phyloP scores from a whole-genome alignment of 2,113 vertebrate species.

The Hydrolagus affinis region DNA sequence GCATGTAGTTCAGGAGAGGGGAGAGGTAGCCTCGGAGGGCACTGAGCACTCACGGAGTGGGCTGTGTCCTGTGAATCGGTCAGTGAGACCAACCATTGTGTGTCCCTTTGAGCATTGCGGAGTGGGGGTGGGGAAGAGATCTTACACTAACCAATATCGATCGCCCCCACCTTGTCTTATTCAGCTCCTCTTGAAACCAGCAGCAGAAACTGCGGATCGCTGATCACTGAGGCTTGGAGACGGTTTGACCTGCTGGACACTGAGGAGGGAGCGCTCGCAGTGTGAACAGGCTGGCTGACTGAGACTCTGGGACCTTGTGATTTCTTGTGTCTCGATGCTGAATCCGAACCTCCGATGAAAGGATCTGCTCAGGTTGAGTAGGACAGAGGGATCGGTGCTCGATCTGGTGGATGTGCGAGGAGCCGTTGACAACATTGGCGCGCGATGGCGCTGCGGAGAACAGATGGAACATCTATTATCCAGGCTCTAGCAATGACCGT shows the following conservation, averaged over 20 bases:
- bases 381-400: neutral
- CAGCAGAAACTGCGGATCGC: neutral
- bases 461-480: slow-evolving; percentile 82
- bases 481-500: slow-evolving; percentile 96
- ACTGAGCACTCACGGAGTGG: no score
- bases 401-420: neutral
- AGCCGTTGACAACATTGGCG: neutral
- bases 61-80: no score
- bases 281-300: no score
- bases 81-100: no score
- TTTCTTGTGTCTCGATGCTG: neutral
- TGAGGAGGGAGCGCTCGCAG: no score
- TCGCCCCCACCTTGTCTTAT: no score
- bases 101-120: no score
- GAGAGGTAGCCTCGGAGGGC: no score
- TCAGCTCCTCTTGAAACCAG: neutral
- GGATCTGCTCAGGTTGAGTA: neutral
- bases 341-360: neutral
- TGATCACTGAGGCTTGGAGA: neutral
- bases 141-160: no score
- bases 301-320: neutral
- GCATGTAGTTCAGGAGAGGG: no score
- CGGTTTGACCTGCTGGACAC: neutral
- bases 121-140: no score
- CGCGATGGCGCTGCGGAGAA: slow-evolving; percentile 71